phyloP scores from a whole-genome alignment of 2,797 vertebrate genomes.

The Periparus ater region DNA sequence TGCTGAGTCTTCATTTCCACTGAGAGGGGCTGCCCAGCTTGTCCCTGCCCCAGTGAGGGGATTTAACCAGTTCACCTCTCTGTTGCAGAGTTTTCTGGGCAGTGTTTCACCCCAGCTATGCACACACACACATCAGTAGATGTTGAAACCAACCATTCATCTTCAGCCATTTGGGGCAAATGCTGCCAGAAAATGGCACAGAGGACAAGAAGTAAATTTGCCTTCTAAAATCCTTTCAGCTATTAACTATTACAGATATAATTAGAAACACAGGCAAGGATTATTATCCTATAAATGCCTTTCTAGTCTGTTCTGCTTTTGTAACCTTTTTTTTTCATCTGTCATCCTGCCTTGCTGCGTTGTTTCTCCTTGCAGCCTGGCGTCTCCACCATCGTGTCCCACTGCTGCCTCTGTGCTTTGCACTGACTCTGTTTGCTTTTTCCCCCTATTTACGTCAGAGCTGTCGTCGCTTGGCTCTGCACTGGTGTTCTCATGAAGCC shows the following conservation, averaged over 20 bases:
- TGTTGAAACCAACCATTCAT: not conserved
- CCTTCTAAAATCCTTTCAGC: slow-evolving; percentile 36
- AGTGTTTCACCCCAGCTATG: not conserved
- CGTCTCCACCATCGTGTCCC: not conserved
- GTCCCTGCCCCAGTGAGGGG: not conserved
- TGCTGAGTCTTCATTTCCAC: not conserved
- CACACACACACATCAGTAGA: rapidly evolving
- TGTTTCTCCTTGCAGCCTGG: slow-evolving; percentile 37
- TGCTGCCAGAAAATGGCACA: not conserved
- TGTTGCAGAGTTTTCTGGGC: not conserved
- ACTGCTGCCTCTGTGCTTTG: not conserved
- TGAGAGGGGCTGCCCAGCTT: not conserved
- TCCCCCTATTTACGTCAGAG: slow-evolving; percentile 13
- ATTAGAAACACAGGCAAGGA: slow-evolving; percentile 44
- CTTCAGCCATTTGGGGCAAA: slow-evolving; percentile 31
- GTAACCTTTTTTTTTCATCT: slow-evolving; percentile 38
- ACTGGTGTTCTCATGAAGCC: slow-evolving; percentile 9
- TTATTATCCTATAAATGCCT: slow-evolving; percentile 51
- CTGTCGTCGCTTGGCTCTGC: slow-evolving; percentile 30
- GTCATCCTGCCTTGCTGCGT: not conserved
- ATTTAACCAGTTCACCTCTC: not conserved
- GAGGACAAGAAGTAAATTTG: slow-evolving; percentile 31
- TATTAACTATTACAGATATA: slow-evolving; percentile 53
- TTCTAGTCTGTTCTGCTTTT: slow-evolving; percentile 54
- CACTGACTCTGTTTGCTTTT: slow-evolving; percentile 16